Conservation (phyloP, 2,113 vertebrate species). For the Corvus hawaiiensis region DNA sequence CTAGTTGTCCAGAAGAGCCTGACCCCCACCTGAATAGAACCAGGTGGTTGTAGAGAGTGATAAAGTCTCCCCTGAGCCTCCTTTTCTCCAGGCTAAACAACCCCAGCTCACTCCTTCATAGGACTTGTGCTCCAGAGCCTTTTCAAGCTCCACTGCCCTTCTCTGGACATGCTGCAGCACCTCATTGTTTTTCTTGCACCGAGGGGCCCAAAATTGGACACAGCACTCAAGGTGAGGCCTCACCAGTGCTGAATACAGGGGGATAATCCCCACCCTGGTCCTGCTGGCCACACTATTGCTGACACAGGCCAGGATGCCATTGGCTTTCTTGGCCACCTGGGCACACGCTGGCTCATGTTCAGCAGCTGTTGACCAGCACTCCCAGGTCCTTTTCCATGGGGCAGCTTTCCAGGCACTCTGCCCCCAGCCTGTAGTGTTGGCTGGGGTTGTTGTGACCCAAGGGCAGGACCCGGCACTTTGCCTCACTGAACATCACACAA, state of each 20-base stretch:
- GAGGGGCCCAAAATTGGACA: background rate
- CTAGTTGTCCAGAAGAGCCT: background rate
- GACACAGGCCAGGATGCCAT: fast-evolving
- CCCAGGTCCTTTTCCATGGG: background rate
- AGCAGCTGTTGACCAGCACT: fast-evolving
- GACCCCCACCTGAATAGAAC: fast-evolving
- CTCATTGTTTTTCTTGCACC: too few relatives aligned
- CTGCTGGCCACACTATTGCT: background rate
- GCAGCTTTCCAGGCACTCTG: background rate
- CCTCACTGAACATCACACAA: background rate
- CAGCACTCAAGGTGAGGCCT: fast-evolving
- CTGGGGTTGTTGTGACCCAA: background rate
- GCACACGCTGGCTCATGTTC: background rate
- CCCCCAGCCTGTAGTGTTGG: background rate
- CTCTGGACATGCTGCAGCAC: background rate
- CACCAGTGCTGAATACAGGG: fast-evolving
- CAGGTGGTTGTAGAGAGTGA: background rate
- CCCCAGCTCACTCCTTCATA: background rate
- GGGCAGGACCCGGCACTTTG: background rate
- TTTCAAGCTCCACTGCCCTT: background rate
- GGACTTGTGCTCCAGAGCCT: background rate
- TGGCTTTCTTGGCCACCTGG: background rate
- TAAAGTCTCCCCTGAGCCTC: background rate
- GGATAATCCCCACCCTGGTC: background rate
- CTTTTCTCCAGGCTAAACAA: background rate